Evolutionary conservation across 2,888 invertebrate genomes (phyloP).

Genomic region (Caenorhabditis wallacei): DNA sequence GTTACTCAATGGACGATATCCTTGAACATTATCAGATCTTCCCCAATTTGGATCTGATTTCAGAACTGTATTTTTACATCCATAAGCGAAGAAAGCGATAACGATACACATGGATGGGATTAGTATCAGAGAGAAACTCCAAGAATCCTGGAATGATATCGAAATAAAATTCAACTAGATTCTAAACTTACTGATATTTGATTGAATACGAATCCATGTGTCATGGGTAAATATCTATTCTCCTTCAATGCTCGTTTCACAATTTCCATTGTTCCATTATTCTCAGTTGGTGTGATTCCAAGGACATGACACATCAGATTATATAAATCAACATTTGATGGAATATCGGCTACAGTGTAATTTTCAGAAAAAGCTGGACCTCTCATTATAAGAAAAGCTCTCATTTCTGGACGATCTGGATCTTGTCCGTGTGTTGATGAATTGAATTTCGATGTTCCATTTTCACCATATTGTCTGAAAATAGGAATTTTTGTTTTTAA

Average conservation of each 20-base stretch:
- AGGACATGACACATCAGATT: slow-evolving; percentile 87
- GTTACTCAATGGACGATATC: slow-evolving; percentile 62
- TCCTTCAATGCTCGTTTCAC: slow-evolving; percentile 62
- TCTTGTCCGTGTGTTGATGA: slow-evolving; percentile 73
- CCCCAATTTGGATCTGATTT: slow-evolving; percentile 67
- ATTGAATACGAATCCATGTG: slow-evolving; percentile 51
- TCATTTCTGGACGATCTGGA: slow-evolving; percentile 71
- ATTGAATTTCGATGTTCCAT: slow-evolving; percentile 66
- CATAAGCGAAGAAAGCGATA: slow-evolving; percentile 68
- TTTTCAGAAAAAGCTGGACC: slow-evolving; percentile 86
- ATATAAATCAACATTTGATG: slow-evolving; percentile 87
- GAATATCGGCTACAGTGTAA: slow-evolving; percentile 84
- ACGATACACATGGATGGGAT: slow-evolving; percentile 72
- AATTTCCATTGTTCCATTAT: slow-evolving; percentile 82
- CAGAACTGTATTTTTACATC: slow-evolving; percentile 69
- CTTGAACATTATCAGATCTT: slow-evolving; percentile 56
- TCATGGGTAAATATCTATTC: slow-evolving; percentile 36
- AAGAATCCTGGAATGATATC: slow-evolving; percentile 65
- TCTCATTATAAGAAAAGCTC: slow-evolving; percentile 71
- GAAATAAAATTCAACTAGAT: too few species aligned
- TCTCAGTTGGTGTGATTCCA: slow-evolving; percentile 85
- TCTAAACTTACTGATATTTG: slow-evolving; percentile 62
- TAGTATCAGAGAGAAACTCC: slow-evolving; percentile 70
- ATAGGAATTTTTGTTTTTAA: neutral
- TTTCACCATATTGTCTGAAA: slow-evolving; percentile 60